Base-by-base conservation (phyloP, 2,797 vertebrate genomes). In the Morus bassanus region DNA sequence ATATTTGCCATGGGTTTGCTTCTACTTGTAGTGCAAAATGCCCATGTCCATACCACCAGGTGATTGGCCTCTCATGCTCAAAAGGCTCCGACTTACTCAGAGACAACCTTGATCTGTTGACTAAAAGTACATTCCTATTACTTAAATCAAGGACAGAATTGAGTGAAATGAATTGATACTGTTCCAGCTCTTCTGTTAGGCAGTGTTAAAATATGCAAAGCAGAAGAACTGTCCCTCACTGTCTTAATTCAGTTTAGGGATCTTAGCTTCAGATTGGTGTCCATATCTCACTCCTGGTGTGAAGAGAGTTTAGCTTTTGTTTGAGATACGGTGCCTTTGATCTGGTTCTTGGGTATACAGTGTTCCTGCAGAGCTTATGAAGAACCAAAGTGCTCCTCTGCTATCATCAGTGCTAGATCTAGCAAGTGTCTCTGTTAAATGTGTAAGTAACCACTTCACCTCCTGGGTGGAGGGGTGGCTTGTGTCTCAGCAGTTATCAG, bases 161-260 rank as follows among this genome's bases (percentile, higher is more conserved):
- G 75, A 82, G 41, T 85, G 91, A 91, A 88, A 79, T n/a, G 48
- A 83, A 60, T 82, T 97, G 96, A 96, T 95, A 57, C 50, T 24
- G 21, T 93, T 97, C 96, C 97, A 96, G 76, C 68, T 96, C 37
- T 97, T 97, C 96, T 97, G 96, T 97, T 97, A 97, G 94, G 89
- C 69, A 79, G 80, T 18, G 33, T 81, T 95, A 94, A 97, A 97
- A 94, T 97, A 93, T 83, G 93, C 95, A 94, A 96, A 97, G 82
- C 54, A 76, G 56, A 57, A 53, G 14, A 39, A 30, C 46, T 85
- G 37, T 39, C 73, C 74, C 41, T 97, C 54, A 12, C n/a, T 25
- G 39, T 79, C 91, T 73, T 86, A 73, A 93, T 88, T 95, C n/a
- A 65, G 30, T 91, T 94, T 91, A 89, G 88, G 81, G 92, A 88